Base-by-base conservation (phyloP, 1,140 invertebrate genomes). In the Drosophila arawakana region DNA sequence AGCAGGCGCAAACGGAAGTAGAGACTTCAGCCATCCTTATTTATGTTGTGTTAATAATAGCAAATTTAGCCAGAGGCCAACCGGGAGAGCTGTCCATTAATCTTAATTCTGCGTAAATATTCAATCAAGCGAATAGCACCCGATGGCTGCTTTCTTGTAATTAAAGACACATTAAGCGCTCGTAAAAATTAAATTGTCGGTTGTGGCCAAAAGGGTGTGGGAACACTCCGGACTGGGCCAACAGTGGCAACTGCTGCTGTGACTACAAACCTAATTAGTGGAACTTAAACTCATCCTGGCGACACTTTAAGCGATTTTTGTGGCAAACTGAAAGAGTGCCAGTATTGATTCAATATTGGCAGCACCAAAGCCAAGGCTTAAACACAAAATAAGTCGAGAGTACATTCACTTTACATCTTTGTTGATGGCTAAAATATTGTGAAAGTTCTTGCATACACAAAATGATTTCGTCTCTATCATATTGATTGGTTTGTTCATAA, bases 101-200 rank as follows among this genome's bases (percentile, higher is more conserved):
- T 88, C 84, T 88, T 78, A 80, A 89, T 88, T 84, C 72, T 59
- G 39, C 72, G 84, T 54, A 89, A 75, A 88, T 79, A 80, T 88
- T 84, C 80, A 84, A 88, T 89, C 84, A 84, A 81, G 60, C 73
- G 67, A 57, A 61, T 49, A 68, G 39, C 63, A 35, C 25, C 61
- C 46, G 70, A 47, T 67, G 65, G 65, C 55, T 70, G 60, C 49
- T 58, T 65, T 52, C 50, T 59, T 37, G 70, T 83, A 88, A 88
- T 88, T 88, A 88, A 88, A 83, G 84, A 52, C 67, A 78, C 83
- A 88, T 88, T 88, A 84, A 78, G 71, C 52, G 71, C 73, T 83
- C 84, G 80, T 88, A 80, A 83, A 88, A 88, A 80, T 89, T 84
- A 81, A 89, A 89, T 76, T 88, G 80, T 39, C 84, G 72, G 70